phyloP scores from a whole-genome alignment of 2,888 invertebrate species.

The Eueremaeus valkanovi region DNA sequence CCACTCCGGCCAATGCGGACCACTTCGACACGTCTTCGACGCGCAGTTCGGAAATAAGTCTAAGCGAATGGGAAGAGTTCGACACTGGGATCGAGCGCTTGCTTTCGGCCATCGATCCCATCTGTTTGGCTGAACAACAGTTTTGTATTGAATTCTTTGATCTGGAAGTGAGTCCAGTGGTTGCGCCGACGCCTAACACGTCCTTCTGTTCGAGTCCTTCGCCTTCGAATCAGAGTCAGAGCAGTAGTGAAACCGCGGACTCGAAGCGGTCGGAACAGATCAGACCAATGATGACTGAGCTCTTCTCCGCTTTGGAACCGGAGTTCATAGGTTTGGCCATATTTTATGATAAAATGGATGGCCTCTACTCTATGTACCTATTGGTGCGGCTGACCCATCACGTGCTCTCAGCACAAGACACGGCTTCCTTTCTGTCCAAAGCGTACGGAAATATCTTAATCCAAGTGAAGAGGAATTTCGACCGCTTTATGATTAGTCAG shows the following conservation, averaged over 20 bases:
- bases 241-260: constrained; percentile 36
- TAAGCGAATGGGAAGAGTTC: constrained; percentile 50
- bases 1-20: constrained; percentile 18
- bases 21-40: constrained; percentile 37
- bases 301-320: constrained; percentile 81
- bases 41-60: constrained; percentile 42
- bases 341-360: constrained; percentile 79
- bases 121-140: constrained; percentile 89
- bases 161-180: constrained; percentile 55
- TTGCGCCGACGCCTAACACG: constrained; percentile 36
- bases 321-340: constrained; percentile 80
- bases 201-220: constrained; percentile 38
- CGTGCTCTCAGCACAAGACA: constrained; percentile 81
- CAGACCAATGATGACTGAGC: constrained; percentile 69
- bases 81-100: constrained; percentile 65
- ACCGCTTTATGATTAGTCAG: constrained; percentile 68
- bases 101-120: constrained; percentile 79
- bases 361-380: constrained; percentile 91
- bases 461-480: constrained; percentile 83
- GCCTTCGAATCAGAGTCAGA: constrained; percentile 42
- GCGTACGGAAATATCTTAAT: constrained; percentile 79
- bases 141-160: constrained; percentile 91
- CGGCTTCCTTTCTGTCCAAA: constrained; percentile 79
- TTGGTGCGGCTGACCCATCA: constrained; percentile 86
- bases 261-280: constrained; percentile 53